Conservation (phyloP, 2,888 invertebrate genomes). For the Linnaemya tessellans region DNA sequence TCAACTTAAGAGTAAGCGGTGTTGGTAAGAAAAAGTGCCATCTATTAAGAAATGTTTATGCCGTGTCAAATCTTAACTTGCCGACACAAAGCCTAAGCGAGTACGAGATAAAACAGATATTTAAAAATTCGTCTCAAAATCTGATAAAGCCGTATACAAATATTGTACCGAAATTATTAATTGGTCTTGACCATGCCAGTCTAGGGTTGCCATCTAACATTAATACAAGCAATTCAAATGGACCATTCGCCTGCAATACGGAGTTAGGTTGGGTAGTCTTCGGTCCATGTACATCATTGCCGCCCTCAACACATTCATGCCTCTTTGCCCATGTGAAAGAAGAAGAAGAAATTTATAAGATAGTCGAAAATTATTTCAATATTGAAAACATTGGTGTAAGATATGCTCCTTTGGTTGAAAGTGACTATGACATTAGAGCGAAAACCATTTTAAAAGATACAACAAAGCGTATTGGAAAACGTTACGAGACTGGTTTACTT, state of each 20-base stretch:
- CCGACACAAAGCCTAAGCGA: constrained; percentile 54
- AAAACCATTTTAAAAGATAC: too few species aligned
- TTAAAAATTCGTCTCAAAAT: not conserved
- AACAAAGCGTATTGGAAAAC: constrained; percentile 38
- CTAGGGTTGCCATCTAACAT: not conserved
- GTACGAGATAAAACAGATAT: constrained; percentile 12
- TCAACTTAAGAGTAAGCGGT: constrained; percentile 43
- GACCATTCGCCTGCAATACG: constrained; percentile 51
- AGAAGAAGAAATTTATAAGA: too few species aligned
- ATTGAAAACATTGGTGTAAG: too few species aligned
- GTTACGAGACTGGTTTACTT: constrained; percentile 31
- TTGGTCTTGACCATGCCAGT: not conserved
- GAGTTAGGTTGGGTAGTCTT: too few species aligned
- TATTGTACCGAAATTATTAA: not conserved
- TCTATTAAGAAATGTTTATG: constrained; percentile 43
- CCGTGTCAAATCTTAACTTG: constrained; percentile 48
- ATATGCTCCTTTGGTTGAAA: not conserved
- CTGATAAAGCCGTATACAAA: not conserved
- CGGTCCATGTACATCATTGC: constrained; percentile 9
- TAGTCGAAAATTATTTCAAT: too few species aligned
- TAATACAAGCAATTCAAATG: not conserved
- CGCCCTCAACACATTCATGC: constrained; percentile 10
- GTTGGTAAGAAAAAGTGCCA: constrained; percentile 25
- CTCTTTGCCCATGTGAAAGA: too few species aligned
- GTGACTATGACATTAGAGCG: too few species aligned